A percentile compares a stretch with the other conserved stretches of the same genome.
These are phyloP conservation scores for Perccottus glenii DNA, from an alignment of 2,113 vertebrate species.

Conservation along the genomic window DNA sequence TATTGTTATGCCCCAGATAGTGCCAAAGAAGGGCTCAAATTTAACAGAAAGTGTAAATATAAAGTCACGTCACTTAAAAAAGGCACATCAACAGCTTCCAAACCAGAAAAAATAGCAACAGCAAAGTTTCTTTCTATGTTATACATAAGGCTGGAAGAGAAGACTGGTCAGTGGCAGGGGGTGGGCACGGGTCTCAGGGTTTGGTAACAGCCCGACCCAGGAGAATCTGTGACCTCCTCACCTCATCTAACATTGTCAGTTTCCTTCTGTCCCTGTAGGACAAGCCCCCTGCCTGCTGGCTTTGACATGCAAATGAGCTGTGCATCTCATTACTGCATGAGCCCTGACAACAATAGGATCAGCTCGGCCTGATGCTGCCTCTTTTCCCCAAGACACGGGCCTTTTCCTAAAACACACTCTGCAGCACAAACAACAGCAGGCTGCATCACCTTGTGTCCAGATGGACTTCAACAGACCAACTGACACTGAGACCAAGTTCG, in stretches of 20 bases:
- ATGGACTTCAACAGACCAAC: too few relatives aligned
- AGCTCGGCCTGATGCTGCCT: slow-evolving; percentile 11
- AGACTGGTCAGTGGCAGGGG: neutral
- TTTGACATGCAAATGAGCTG: slow-evolving; percentile 62
- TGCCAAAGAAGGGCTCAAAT: too few relatives aligned
- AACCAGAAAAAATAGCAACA: too few relatives aligned
- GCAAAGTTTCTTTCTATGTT: slow-evolving; percentile 1
- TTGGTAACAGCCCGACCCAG: neutral
- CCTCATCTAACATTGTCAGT: slow-evolving; percentile 31
- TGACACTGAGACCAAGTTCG: too few relatives aligned
- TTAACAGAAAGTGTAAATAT: too few relatives aligned
- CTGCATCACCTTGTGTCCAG: too few relatives aligned
- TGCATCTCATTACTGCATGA: slow-evolving; percentile 57
- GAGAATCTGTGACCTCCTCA: slow-evolving; percentile 32
- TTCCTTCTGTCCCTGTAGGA: slow-evolving; percentile 38
- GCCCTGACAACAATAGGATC: slow-evolving; percentile 49
- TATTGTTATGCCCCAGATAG: too few relatives aligned
- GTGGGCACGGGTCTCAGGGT: neutral
- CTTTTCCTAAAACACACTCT: slow-evolving; percentile 19
- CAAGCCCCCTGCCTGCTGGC: slow-evolving; percentile 21
- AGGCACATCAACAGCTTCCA: too few relatives aligned
- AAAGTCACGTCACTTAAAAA: too few relatives aligned
- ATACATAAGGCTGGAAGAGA: neutral
- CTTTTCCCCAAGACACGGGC: slow-evolving; percentile 43
- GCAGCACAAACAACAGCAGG: slow-evolving; percentile 15